These are phyloP conservation scores for Drosophila borealis DNA, from an alignment of 2,888 invertebrate genomes.

Conservation along the genomic window DNA sequence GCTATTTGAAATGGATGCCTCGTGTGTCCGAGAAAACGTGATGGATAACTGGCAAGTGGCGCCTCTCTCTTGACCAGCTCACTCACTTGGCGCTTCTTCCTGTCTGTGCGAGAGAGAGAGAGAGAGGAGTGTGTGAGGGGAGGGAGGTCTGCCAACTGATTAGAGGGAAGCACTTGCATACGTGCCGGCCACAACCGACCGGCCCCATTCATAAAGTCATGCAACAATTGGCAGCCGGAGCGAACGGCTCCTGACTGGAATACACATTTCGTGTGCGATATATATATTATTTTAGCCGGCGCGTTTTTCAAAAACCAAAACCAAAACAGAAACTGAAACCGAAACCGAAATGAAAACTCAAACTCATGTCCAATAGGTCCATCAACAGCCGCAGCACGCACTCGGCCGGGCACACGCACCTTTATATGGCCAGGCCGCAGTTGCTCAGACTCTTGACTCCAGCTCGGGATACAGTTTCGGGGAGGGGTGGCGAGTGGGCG, in stretches of 20 bases:
- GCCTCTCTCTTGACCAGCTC: slow-evolving; percentile 44
- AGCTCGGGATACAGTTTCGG: background rate
- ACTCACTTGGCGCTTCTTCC: slow-evolving; percentile 60
- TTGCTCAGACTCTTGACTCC: slow-evolving; percentile 19
- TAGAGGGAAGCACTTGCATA: slow-evolving; percentile 70
- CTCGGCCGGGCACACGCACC: slow-evolving; percentile 70
- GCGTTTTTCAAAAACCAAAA: slow-evolving; percentile 70
- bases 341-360: slow-evolving; percentile 57
- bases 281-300: slow-evolving; percentile 8
- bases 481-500: background rate
- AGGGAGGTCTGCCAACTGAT: slow-evolving; percentile 49
- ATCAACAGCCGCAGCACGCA: slow-evolving; percentile 79
- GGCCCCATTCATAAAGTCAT: slow-evolving; percentile 65
- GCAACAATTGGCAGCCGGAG: slow-evolving; percentile 60
- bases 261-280: slow-evolving; percentile 56
- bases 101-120: slow-evolving; percentile 47
- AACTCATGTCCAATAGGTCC: slow-evolving; percentile 64
- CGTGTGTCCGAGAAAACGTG: slow-evolving; percentile 84
- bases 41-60: slow-evolving; percentile 78
- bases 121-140: slow-evolving; percentile 1
- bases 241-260: slow-evolving; percentile 74
- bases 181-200: slow-evolving; percentile 55
- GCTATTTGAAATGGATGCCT: slow-evolving; percentile 83
- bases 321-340: slow-evolving; percentile 37
- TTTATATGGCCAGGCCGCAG: slow-evolving; percentile 61